Evolutionary conservation across 2,797 vertebrate species (phyloP), one percentile per base, ranked within the genome.

Genomic region (Streptopelia turtur): DNA sequence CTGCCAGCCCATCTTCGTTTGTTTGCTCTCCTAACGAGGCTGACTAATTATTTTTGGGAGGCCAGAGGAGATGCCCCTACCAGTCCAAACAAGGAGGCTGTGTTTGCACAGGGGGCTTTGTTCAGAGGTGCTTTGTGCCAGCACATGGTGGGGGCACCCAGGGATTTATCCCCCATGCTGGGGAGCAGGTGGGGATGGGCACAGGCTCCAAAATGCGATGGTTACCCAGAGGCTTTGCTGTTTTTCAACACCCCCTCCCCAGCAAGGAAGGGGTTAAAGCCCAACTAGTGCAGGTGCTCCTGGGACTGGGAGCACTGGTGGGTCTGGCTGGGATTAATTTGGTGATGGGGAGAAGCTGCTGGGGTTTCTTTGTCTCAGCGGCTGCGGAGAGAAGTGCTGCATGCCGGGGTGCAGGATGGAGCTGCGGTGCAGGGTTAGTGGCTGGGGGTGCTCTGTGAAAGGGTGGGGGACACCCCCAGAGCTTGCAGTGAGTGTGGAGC

Each of bases 131-230:
- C 68, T 72, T 33, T 68, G 82, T 91, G 85, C 79, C 95, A 93
- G 79, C 75, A 1, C 63, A 56, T 6, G 31, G 22, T 4, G 27
- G 53, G 59, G 65, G 59, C 57, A 87, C 78, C 49, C 55, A 0
- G 52, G 49, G 31, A 55, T 76, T 72, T 82, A 11, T 76, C 63
- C 59, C 47, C n/a, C 2, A 0, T 61, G 61, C 43, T 5, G 6
- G 53, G 64, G 39, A 37, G 18, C 0, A 16, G 63, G 33, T 0
- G 7, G 65, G 63, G 85, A 37, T 4, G 12, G 59, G 43, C 18
- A 5, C 20, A 37, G 33, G 43, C 66, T 91, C 47, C 13, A 2
- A 90, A 52, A 5, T 1, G 0, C 0, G 0, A 10, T 0, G 3
- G 16, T 68, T 30, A 43, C 35, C 28, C 56, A 11, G 27, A 10